Conservation (phyloP, 2,113 vertebrate genomes). For the Hiodon tergisus region DNA sequence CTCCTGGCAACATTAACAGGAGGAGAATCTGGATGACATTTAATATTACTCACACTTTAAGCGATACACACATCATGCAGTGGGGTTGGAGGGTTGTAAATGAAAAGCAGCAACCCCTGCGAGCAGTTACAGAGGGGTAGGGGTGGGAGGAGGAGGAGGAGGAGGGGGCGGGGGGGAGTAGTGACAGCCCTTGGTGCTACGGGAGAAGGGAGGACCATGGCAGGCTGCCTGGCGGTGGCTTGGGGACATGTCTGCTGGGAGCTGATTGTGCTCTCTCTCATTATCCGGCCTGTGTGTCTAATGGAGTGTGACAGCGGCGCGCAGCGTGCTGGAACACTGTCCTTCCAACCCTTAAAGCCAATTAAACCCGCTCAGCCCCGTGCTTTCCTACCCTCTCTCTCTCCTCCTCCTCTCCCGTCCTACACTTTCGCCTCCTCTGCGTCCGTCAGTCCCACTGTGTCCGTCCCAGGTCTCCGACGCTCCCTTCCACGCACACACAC, state of each 20-base stretch:
- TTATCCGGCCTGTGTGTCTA: conserved; percentile 82
- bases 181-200: conserved; percentile 3
- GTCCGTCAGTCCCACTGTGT: neutral
- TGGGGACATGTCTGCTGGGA: conserved; percentile 65
- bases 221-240: conserved; percentile 35
- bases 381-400: neutral
- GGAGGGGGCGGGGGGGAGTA: neutral
- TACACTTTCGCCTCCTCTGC: conserved; percentile 33
- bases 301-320: conserved; percentile 92
- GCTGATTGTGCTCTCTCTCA: conserved; percentile 80
- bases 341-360: conserved; percentile 83
- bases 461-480: neutral
- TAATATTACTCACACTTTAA: neutral
- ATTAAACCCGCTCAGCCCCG: conserved; percentile 63
- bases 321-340: conserved; percentile 73
- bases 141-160: neutral
- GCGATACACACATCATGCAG: neutral
- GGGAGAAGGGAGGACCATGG: neutral
- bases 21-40: neutral
- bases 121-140: neutral
- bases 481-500: too few relatives aligned
- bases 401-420: conserved; percentile 20
- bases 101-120: neutral
- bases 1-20: neutral
- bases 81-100: neutral